Evolutionary conservation across 2,888 invertebrate species (phyloP).

Genomic region (Chouioia cunea): DNA sequence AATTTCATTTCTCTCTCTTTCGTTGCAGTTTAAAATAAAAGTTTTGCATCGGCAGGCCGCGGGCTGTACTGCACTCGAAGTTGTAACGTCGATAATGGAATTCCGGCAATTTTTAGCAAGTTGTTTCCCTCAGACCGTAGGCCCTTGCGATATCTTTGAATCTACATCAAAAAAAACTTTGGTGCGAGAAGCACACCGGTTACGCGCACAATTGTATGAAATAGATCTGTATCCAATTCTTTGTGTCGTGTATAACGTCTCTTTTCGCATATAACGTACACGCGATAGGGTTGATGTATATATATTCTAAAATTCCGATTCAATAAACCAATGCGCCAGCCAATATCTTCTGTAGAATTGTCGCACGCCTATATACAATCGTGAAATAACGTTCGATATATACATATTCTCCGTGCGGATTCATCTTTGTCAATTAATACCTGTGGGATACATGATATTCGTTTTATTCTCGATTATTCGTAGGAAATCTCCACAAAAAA

Average conservation of each 20-base stretch:
- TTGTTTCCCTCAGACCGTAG: constrained; percentile 26
- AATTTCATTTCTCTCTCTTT: not conserved
- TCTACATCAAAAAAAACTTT: constrained; percentile 24
- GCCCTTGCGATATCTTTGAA: constrained; percentile 18
- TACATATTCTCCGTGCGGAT: no score
- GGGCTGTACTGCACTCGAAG: constrained; percentile 13
- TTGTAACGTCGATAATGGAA: constrained; percentile 37
- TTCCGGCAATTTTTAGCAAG: constrained; percentile 31
- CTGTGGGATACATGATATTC: no score
- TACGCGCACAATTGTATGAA: constrained; percentile 6
- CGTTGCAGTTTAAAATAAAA: constrained; percentile 26
- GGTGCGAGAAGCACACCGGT: constrained; percentile 6
- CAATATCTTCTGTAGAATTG: not conserved
- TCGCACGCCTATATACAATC: no score
- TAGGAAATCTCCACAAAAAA: no score
- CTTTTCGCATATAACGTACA: not conserved
- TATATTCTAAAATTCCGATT: constrained; percentile 19
- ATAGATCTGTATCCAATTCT: not conserved
- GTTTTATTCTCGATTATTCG: no score
- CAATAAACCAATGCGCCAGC: constrained; percentile 7
- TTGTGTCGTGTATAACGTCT: no score
- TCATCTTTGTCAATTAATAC: no score
- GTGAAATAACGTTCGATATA: no score
- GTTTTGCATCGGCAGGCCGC: constrained; percentile 1
- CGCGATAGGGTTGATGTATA: constrained; percentile 4